Percentiles rank a stretch among this genome's conserved stretches.
phyloP scores from a whole-genome alignment of 2,113 vertebrate genomes.

The Entelurus aequoreus region DNA sequence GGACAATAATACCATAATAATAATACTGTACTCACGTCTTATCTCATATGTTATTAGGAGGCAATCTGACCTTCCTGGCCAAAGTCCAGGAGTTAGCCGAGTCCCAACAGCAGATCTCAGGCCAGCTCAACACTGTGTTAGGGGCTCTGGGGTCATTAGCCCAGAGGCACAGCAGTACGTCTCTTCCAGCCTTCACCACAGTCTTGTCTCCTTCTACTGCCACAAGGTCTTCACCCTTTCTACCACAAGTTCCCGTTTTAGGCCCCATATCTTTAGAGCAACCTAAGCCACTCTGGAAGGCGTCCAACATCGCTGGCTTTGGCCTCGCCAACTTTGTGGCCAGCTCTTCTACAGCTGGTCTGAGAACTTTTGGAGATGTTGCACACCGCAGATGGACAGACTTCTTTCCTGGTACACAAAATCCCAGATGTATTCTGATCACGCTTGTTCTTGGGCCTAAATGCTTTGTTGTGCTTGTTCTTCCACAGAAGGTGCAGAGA shows the following conservation, averaged over 20 bases:
- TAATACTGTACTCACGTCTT: no score
- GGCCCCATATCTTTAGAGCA: slow-evolving; percentile 6
- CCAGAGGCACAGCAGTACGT: slow-evolving; percentile 26
- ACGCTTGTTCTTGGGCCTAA: background rate
- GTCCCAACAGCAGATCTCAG: slow-evolving; percentile 80
- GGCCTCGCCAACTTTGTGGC: background rate
- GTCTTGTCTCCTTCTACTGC: slow-evolving; percentile 24
- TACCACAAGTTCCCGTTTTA: slow-evolving; percentile 18
- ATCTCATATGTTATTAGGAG: slow-evolving; percentile 3
- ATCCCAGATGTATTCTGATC: background rate
- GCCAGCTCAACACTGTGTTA: slow-evolving; percentile 78
- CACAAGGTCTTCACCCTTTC: slow-evolving; percentile 1
- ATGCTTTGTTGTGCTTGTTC: no score
- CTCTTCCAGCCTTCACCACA: slow-evolving; percentile 24
- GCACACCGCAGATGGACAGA: slow-evolving; percentile 77
- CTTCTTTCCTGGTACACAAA: slow-evolving; percentile 76
- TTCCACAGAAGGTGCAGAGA: slow-evolving; percentile 1
- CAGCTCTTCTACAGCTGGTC: slow-evolving; percentile 16
- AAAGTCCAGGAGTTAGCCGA: slow-evolving; percentile 77
- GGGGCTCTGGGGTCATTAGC: slow-evolving; percentile 68
- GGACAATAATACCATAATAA: no score
- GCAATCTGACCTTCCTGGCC: slow-evolving; percentile 42
- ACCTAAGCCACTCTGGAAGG: slow-evolving; percentile 50
- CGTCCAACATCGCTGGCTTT: slow-evolving; percentile 31
- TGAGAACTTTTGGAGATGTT: slow-evolving; percentile 61